A percentile compares a stretch with the other conserved stretches of the same genome.
Evolutionary conservation across 2,888 invertebrate species (phyloP).

Genomic region (Rhopalosiphum nymphaeae): DNA sequence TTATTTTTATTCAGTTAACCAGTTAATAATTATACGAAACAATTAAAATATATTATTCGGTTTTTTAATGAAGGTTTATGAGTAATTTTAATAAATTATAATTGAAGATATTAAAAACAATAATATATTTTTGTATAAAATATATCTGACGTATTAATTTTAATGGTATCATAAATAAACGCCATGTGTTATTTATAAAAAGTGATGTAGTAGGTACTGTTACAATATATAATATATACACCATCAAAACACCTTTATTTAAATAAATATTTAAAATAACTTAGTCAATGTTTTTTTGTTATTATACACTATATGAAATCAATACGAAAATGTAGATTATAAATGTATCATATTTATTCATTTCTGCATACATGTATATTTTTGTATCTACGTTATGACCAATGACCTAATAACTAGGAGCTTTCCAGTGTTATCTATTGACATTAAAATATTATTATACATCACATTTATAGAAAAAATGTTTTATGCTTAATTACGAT

Average conservation of each 20-base stretch:
- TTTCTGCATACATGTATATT: neutral
- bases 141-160: neutral
- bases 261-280: neutral
- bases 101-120: neutral
- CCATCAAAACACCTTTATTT: neutral
- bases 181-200: neutral
- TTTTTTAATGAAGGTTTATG: neutral
- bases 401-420: neutral
- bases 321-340: neutral
- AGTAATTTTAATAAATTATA: conserved; percentile 5
- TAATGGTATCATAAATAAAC: neutral
- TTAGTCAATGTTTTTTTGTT: neutral
- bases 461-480: neutral
- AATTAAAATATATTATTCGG: neutral
- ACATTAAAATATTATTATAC: neutral
- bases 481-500: neutral
- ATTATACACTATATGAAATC: neutral
- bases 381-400: neutral
- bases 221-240: neutral
- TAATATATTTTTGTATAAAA: neutral
- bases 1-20: neutral
- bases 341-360: neutral
- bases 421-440: neutral
- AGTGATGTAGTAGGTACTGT: neutral
- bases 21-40: neutral